Evolutionary conservation across 1,140 invertebrate species (phyloP), one percentile per base, ranked within the genome.

Genomic region (Meloidogyne hapla): DNA sequence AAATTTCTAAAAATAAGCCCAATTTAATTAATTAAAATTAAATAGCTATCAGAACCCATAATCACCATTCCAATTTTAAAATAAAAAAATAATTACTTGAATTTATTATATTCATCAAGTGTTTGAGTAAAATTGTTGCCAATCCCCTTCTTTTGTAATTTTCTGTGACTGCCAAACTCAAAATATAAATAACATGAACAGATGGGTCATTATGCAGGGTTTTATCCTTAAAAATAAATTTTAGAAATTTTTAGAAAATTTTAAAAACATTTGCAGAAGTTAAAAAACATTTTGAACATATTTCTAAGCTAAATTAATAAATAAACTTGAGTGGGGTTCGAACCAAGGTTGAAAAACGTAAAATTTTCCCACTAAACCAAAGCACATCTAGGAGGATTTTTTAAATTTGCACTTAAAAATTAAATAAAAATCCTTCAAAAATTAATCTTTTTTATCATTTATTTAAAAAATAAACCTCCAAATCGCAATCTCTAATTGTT

Each of bases 171-270:
- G 71, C 71, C 25, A 73, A 73, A 63, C 71, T 73, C 21, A 73
- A 40, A 63, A 73, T 73, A 40, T 73, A 73, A 73, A 73, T 63
- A 18, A 64, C 71, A 26, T 61, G 28, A 3, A 38, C 71, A 6
- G 33, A 33, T 25, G 48, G 71, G n/a, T 73, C 71, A 42, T 33
- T 73, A 64, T 21, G 38, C 45, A 73, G 15, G 25, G 21, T 38
- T 15, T 28, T 61, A 28, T 73, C 71, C 71, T 73, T 56, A 15
- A 63, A 65, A 63, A 23, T 0, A 64, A 73, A 63, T 21, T 26
- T 21, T 72, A n/a, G n/a, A n/a, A n/a, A 23, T 23, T 63, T 23
- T 45, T 45, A 6, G 12, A 10, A 42, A 40, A 42, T 70, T 21
- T 28, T 6, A 70, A 21, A 70, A n/a, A n/a, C n/a, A n/a, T n/a